Conservation (phyloP, 2,888 invertebrate genomes). For the Pilophorus perplexus region DNA sequence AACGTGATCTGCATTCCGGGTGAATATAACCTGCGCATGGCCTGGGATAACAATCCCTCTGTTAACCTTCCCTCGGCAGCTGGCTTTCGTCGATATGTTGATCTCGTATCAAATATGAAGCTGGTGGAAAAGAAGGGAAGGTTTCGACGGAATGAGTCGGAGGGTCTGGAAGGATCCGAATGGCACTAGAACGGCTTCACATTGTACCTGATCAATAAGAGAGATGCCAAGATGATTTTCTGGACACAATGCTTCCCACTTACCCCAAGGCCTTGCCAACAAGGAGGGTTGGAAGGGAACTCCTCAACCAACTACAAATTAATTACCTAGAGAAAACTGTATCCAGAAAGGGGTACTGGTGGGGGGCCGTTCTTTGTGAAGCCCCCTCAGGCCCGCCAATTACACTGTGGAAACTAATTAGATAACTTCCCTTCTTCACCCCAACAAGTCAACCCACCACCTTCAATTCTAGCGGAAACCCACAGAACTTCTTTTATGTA, state of each 20-base stretch:
- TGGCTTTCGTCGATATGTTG: too few relatives aligned
- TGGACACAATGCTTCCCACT: slow-evolving; percentile 36
- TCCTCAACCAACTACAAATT: slow-evolving; percentile 41
- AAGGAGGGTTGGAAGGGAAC: slow-evolving; percentile 27
- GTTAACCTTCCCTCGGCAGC: too few relatives aligned
- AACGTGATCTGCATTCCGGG: too few relatives aligned
- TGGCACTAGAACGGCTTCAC: slow-evolving; percentile 39
- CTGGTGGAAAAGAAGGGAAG: too few relatives aligned
- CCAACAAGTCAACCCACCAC: neutral
- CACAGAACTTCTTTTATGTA: slow-evolving; percentile 9
- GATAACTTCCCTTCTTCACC: slow-evolving; percentile 37
- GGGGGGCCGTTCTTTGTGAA: slow-evolving; percentile 40
- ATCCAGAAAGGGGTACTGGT: slow-evolving; percentile 27
- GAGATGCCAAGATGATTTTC: slow-evolving; percentile 40
- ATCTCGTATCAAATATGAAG: too few relatives aligned
- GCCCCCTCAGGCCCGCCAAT: slow-evolving; percentile 40
- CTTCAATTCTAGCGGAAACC: slow-evolving; percentile 8
- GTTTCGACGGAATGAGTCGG: neutral
- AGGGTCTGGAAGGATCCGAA: slow-evolving; percentile 3
- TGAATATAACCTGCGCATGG: too few relatives aligned
- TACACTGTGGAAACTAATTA: slow-evolving; percentile 42
- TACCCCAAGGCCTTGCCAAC: neutral
- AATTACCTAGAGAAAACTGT: slow-evolving; percentile 43
- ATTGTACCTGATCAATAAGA: slow-evolving; percentile 42
- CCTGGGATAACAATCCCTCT: too few relatives aligned